phyloP scores from a whole-genome alignment of 2,113 vertebrate genomes.

The Thymallus thymallus region DNA sequence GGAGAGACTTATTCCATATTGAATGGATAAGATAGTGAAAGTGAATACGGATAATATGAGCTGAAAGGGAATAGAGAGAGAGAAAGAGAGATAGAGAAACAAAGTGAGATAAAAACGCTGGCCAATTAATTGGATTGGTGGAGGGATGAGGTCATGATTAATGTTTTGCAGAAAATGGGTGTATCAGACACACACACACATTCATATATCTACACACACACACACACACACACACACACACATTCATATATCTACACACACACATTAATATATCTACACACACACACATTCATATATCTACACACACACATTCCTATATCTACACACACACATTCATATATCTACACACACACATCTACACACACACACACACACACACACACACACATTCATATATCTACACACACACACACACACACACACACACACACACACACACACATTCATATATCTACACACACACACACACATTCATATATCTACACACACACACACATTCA shows the following conservation, averaged over 20 bases:
- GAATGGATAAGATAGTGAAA: not conserved
- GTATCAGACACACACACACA: constrained; percentile 27
- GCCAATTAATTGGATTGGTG: constrained; percentile 55
- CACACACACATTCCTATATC: not conserved
- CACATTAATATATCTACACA: constrained; percentile 42
- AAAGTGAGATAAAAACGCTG: constrained; percentile 19
- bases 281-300: constrained; percentile 56
- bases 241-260: constrained; percentile 45
- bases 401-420: constrained; percentile 46
- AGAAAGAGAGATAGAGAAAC: not conserved
- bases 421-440: not conserved
- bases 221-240: constrained; percentile 39
- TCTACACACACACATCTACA: too few species aligned
- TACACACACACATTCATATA: constrained; percentile 46
- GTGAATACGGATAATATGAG: not conserved
- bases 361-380: not conserved
- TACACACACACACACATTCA: constrained; percentile 31
- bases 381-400: constrained; percentile 44
- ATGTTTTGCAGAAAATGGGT: constrained; percentile 44
- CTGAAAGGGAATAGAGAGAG: not conserved
- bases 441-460: constrained; percentile 47
- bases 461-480: constrained; percentile 47
- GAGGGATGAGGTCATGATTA: constrained; percentile 63
- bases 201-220: constrained; percentile 44
- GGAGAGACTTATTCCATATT: not conserved